Base-by-base conservation (phyloP, 2,888 invertebrate genomes). In the Abrostola tripartita region DNA sequence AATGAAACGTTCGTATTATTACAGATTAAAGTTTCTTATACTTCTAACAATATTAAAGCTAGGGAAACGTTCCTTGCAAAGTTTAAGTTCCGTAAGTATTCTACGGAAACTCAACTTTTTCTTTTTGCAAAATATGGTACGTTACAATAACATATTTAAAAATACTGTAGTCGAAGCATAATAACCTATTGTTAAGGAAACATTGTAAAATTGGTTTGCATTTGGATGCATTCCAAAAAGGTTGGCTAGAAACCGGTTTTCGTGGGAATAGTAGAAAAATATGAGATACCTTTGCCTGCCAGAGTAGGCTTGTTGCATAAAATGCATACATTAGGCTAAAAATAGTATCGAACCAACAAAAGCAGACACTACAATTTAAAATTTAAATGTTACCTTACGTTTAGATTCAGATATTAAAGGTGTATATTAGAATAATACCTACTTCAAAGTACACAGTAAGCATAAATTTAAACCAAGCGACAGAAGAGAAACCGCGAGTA, bases 1-100 rank as follows among this genome's bases (percentile, higher is more conserved):
- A 76, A 76, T 74, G 62, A 70, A 78, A 74, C 63, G 42, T 12
- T 56, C 37, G 52, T 47, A 61, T 74, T 78, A 78, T 67, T 70
- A 47, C 56, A 37, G 65, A 79, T 66, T 63, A 78, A 68, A 66
- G 64, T 65, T 71, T 75, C 49, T 63, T 14, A 55, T 40, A 41
- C 59, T n/a, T 42, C 51, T 41, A 51, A 52, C 8, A 36, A 65
- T 65, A 78, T 70, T 60, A 63, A 67, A 74, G 35, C 64, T 12
- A 56, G 50, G 7, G 12, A 61, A 76, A 57, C 37, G 24, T 54
- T 56, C 35, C 38, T 59, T 47, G 24, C 36, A 50, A 71, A 76
- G 37, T 57, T 63, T 38, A 57, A 14, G n/a, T 52, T 40, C 52
- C 11, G 14, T 37, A 50, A 73, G 44, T 56, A 51, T 44, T 52